These are phyloP conservation scores for Eledona agricola DNA, from an alignment of 2,888 invertebrate species.

Conservation along the genomic window DNA sequence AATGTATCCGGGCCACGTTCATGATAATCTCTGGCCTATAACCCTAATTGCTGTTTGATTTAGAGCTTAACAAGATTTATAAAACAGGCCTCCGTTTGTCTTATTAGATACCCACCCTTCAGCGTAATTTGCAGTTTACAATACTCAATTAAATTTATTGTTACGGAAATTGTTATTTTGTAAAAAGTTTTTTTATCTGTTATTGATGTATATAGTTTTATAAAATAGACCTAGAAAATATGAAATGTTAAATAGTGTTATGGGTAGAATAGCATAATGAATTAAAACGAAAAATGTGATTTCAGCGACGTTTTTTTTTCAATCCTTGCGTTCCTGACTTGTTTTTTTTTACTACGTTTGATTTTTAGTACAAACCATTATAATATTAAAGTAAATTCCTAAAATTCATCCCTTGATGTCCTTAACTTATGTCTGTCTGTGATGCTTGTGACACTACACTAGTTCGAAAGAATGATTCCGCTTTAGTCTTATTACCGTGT, in stretches of 20 bases:
- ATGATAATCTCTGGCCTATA: constrained; percentile 44
- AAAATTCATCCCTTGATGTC: too few relatives aligned
- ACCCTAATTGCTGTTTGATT: constrained; percentile 46
- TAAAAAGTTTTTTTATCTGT: constrained; percentile 49
- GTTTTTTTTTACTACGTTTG: too few relatives aligned
- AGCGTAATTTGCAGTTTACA: constrained; percentile 35
- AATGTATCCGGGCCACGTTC: constrained; percentile 41
- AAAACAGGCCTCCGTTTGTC: constrained; percentile 40
- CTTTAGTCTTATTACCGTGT: too few relatives aligned
- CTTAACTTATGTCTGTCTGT: too few relatives aligned
- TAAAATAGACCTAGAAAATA: too few relatives aligned
- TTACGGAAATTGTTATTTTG: constrained; percentile 49
- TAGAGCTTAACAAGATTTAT: constrained; percentile 43
- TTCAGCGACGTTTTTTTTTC: constrained; percentile 25
- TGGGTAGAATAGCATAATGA: constrained; percentile 54
- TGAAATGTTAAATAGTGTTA: too few relatives aligned
- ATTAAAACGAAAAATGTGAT: constrained; percentile 41
- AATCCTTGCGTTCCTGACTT: too few relatives aligned
- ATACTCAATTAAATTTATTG: constrained; percentile 44
- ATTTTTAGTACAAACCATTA: too few relatives aligned
- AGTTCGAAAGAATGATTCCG: too few relatives aligned
- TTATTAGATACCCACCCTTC: constrained; percentile 35
- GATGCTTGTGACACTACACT: too few relatives aligned
- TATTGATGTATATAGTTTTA: constrained; percentile 59
- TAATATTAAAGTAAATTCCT: too few relatives aligned